A percentile compares a stretch with the other conserved stretches of the same genome.
Evolutionary conservation across 1,140 invertebrate genomes (phyloP).

Genomic region (Neuroterus valhalla): DNA sequence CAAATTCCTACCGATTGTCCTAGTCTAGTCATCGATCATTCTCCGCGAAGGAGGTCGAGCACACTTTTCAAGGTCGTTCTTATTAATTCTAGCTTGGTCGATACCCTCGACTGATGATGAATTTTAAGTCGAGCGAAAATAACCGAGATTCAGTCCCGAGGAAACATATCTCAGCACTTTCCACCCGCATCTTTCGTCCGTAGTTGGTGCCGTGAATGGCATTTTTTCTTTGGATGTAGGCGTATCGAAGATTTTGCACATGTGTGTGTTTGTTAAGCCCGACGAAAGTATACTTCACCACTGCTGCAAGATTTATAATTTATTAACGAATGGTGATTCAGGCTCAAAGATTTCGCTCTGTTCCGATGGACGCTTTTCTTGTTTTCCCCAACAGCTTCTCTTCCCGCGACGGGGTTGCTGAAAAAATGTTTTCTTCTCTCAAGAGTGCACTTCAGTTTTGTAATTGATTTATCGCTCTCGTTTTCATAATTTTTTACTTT

Average conservation of each 20-base stretch:
- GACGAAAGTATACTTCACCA: constrained; percentile 33
- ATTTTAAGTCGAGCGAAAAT: constrained; percentile 14
- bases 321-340: constrained; percentile 51
- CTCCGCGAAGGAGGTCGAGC: neutral
- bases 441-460: neutral
- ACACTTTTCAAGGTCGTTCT: neutral
- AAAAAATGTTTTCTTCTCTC: neutral
- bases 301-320: constrained; percentile 47
- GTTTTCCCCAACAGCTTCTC: constrained; percentile 1
- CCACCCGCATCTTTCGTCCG: constrained; percentile 35
- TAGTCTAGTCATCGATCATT: neutral
- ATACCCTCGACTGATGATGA: constrained; percentile 17
- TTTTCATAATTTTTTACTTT: neutral
- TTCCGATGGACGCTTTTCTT: constrained; percentile 28
- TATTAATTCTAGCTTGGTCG: constrained; percentile 1
- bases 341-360: constrained; percentile 33
- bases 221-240: constrained; percentile 33
- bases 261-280: constrained; percentile 6
- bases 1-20: neutral
- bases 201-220: constrained; percentile 14
- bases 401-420: neutral
- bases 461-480: neutral
- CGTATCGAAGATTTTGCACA: constrained; percentile 33
- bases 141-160: constrained; percentile 16
- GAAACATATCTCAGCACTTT: constrained; percentile 41